Evolutionary conservation across 2,888 invertebrate genomes (phyloP).

Genomic region (Holacanthella duospinosa): DNA sequence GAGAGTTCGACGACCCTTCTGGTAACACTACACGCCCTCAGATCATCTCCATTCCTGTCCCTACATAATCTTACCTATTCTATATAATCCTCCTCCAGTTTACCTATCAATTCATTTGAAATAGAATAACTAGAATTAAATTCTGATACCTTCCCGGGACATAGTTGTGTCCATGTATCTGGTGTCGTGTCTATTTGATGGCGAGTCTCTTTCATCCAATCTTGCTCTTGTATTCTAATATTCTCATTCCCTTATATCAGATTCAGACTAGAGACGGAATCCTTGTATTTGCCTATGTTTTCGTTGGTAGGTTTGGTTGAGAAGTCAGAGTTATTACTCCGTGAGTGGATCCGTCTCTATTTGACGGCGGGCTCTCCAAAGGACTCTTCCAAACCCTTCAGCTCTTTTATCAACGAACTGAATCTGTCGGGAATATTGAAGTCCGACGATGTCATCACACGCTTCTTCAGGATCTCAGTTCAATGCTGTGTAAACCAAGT

Average conservation of each 20-base stretch:
- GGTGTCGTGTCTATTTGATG: too few species aligned
- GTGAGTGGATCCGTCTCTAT: slow-evolving; percentile 91
- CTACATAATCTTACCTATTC: neutral
- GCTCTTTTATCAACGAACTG: slow-evolving; percentile 88
- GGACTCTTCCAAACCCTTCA: slow-evolving; percentile 81
- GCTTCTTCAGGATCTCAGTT: slow-evolving; percentile 88
- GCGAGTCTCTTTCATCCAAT: too few species aligned
- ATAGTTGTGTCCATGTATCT: too few species aligned
- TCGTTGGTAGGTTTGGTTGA: slow-evolving; percentile 61
- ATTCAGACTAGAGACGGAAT: too few species aligned
- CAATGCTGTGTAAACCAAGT: slow-evolving; percentile 37
- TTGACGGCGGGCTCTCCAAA: slow-evolving; percentile 68
- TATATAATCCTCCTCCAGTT: neutral
- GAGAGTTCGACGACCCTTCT: slow-evolving; percentile 40
- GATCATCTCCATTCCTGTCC: neutral
- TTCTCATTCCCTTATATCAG: too few species aligned
- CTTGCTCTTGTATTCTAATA: too few species aligned
- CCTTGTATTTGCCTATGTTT: too few species aligned
- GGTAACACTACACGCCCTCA: slow-evolving; percentile 14
- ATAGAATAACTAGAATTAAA: too few species aligned
- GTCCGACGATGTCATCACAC: slow-evolving; percentile 91
- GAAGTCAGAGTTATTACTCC: slow-evolving; percentile 82
- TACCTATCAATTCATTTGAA: too few species aligned
- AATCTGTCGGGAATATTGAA: slow-evolving; percentile 90
- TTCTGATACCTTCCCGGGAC: too few species aligned